A percentile compares a stretch with the other conserved stretches of the same genome.
phyloP scores from a whole-genome alignment of 64 coral and sea anemone genomes.

The Dendrophyllia cribrosa region DNA sequence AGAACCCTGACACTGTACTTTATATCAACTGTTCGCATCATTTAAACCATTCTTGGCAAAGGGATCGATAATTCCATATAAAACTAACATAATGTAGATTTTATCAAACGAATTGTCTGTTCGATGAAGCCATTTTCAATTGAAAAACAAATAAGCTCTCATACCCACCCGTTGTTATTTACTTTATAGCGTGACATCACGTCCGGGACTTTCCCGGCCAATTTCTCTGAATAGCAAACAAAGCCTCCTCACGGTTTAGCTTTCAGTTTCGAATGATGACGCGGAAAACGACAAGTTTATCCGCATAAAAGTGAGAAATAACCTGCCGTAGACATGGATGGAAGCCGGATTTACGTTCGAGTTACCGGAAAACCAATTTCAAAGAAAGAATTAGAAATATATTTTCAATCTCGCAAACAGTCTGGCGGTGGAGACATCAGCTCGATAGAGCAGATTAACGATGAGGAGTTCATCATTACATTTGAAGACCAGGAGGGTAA shows the following conservation, averaged over 20 bases:
- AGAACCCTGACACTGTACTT: too few species aligned
- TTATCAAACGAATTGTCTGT: too few species aligned
- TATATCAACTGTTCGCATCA: background rate
- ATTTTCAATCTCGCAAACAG: conserved; percentile 22
- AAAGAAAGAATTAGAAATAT: conserved; percentile 24
- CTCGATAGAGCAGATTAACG: background rate
- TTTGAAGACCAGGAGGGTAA: conserved; percentile 5
- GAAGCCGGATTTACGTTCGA: conserved; percentile 2
- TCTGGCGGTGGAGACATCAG: conserved; percentile 13
- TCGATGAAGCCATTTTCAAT: background rate
- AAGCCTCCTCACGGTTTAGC: background rate
- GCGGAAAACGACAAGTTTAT: background rate
- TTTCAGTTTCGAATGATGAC: conserved; percentile 14
- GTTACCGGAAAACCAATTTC: background rate
- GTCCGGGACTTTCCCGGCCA: background rate
- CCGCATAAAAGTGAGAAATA: background rate
- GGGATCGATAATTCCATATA: too few species aligned
- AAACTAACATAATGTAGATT: too few species aligned
- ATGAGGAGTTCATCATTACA: background rate
- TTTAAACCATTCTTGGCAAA: too few species aligned
- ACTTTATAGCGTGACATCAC: background rate
- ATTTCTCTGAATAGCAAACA: background rate
- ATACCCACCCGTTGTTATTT: background rate
- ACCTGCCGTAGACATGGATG: background rate
- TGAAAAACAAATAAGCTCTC: background rate